phyloP scores from a whole-genome alignment of 2,113 vertebrate species.

The Piprites chloris region DNA sequence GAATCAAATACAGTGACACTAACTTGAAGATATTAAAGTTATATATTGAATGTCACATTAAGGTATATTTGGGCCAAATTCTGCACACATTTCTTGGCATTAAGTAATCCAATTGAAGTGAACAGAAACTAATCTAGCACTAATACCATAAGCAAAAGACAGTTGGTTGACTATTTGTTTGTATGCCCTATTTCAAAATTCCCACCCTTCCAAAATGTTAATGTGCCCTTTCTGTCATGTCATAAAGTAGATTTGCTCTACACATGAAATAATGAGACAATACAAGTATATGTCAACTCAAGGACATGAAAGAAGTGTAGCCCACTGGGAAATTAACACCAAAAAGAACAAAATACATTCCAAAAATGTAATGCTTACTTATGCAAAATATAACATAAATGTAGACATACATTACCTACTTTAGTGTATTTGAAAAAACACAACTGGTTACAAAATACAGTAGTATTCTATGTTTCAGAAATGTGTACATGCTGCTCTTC shows the following conservation, averaged over 20 bases:
- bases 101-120: background rate
- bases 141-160: background rate
- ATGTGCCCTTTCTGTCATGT: background rate
- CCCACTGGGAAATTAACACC: background rate
- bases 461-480: background rate
- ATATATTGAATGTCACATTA: background rate
- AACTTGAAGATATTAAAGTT: background rate
- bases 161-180: background rate
- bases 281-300: background rate
- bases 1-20: background rate
- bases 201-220: background rate
- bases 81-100: background rate
- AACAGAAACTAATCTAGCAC: background rate
- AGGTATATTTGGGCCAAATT: background rate
- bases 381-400: background rate
- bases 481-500: background rate
- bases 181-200: background rate
- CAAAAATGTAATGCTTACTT: background rate
- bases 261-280: background rate
- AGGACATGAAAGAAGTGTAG: background rate
- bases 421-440: background rate
- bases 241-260: background rate
- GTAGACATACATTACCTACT: background rate
- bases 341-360: background rate
- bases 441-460: background rate